phyloP scores from a whole-genome alignment of 30 jellyfish, hydroid and myxozoan genomes.

The Aurelia coerulea region DNA sequence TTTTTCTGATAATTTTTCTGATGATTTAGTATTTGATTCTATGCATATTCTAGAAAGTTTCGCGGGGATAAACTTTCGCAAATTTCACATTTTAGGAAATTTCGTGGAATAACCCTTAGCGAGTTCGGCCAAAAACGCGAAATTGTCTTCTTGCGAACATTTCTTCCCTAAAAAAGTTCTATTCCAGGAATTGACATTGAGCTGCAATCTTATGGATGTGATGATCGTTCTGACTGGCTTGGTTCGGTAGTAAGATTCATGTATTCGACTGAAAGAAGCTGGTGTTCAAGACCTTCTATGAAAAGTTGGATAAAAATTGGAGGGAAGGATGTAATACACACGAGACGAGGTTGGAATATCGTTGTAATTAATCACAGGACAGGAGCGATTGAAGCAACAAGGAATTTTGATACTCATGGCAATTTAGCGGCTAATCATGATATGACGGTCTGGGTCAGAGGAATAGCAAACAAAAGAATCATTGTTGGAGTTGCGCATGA shows the following conservation, averaged over 20 bases:
- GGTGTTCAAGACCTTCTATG: constrained; percentile 8
- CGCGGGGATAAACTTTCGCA: no score
- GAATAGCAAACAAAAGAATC: constrained; percentile 9
- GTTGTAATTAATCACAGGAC: constrained; percentile 46
- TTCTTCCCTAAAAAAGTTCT: no score
- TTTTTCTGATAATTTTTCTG: no score
- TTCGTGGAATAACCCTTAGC: no score
- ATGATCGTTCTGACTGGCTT: constrained; percentile 6
- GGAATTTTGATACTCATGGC: constrained; percentile 14
- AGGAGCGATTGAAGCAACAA: constrained; percentile 23
- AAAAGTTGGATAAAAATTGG: constrained; percentile 27
- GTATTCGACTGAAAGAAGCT: no score
- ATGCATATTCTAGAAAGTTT: no score
- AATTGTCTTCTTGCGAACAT: no score
- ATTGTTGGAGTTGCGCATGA: constrained; percentile 44
- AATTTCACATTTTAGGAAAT: no score
- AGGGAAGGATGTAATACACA: constrained; percentile 10
- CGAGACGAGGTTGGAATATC: constrained; percentile 39
- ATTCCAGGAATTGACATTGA: constrained; percentile 48
- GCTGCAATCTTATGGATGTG: constrained; percentile 36
- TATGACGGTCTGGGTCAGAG: constrained; percentile 1
- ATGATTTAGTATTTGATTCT: no score
- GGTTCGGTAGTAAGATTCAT: no score
- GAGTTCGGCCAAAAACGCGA: no score
- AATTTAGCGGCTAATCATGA: neutral